Evolutionary conservation across 2,888 invertebrate species (phyloP).

Genomic region (Notocelia uddmanniana): DNA sequence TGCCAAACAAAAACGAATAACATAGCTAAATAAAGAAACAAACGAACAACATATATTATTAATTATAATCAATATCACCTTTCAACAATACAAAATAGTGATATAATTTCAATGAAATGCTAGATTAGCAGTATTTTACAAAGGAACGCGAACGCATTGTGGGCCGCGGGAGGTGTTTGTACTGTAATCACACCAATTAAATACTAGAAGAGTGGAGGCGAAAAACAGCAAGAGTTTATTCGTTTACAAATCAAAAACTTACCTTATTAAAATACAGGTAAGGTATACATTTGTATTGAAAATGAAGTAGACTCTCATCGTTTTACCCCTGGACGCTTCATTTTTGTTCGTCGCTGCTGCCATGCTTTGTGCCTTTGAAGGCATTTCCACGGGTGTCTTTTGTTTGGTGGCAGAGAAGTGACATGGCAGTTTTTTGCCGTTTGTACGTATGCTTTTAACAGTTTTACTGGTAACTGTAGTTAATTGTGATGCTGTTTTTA

Average conservation of each 20-base stretch:
- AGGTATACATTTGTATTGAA: no score
- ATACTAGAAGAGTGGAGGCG: constrained; percentile 55
- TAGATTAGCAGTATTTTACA: constrained; percentile 50
- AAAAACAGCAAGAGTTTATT: no score
- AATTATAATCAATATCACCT: constrained; percentile 38
- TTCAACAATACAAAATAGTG: constrained; percentile 41
- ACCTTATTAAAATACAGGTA: no score
- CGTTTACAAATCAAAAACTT: no score
- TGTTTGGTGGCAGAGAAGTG: constrained; percentile 59
- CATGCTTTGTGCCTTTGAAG: constrained; percentile 71
- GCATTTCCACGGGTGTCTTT: constrained; percentile 69
- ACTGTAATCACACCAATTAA: constrained; percentile 81
- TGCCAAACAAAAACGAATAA: constrained; percentile 12
- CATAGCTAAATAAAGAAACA: constrained; percentile 9
- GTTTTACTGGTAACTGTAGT: constrained; percentile 23
- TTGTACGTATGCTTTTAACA: constrained; percentile 32
- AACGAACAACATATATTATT: constrained; percentile 30
- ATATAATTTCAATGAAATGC: constrained; percentile 46
- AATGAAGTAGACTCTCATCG: no score
- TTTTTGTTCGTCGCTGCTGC: constrained; percentile 69
- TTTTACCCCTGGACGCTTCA: no score
- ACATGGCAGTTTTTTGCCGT: constrained; percentile 50
- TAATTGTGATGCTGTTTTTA: constrained; percentile 5
- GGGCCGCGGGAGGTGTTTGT: constrained; percentile 79
- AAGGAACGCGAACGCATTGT: constrained; percentile 56